Evolutionary conservation across 2,797 vertebrate species (phyloP).

Genomic region (Pangasius krempfi): DNA sequence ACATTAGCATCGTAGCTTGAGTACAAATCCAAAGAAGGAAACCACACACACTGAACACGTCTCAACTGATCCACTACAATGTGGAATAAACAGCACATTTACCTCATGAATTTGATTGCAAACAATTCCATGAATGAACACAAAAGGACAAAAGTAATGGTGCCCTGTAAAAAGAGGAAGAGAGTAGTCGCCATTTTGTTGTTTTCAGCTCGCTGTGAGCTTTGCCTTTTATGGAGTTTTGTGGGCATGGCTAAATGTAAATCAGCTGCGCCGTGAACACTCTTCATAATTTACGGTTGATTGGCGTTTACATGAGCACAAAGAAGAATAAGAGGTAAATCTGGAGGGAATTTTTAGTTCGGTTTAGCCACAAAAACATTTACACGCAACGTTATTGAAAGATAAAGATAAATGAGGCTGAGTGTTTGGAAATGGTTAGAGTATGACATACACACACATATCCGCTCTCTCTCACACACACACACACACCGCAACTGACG

Average conservation of each 20-base stretch:
- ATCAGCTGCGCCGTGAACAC: too few species aligned
- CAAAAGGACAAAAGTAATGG: neutral
- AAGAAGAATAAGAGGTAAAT: neutral
- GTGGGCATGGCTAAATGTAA: neutral
- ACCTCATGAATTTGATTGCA: neutral
- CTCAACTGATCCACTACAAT: neutral
- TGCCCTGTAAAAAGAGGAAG: neutral
- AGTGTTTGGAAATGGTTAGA: slow-evolving; percentile 1
- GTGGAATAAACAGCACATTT: neutral
- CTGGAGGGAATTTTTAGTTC: neutral
- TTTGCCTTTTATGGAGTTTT: neutral
- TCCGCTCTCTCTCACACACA: neutral
- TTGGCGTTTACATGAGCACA: neutral
- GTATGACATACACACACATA: slow-evolving; percentile 16
- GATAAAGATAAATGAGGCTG: slow-evolving; percentile 5
- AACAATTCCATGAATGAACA: neutral
- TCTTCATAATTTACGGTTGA: neutral
- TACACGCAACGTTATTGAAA: slow-evolving; percentile 9
- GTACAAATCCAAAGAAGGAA: neutral
- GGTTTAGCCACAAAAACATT: slow-evolving; percentile 12
- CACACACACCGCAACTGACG: slow-evolving; percentile 28
- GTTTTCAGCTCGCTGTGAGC: neutral
- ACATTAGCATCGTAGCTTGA: neutral
- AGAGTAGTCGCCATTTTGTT: too few species aligned
- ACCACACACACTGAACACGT: neutral